Conservation (phyloP, 2,888 invertebrate genomes). For the Syrphus vitripennis region DNA sequence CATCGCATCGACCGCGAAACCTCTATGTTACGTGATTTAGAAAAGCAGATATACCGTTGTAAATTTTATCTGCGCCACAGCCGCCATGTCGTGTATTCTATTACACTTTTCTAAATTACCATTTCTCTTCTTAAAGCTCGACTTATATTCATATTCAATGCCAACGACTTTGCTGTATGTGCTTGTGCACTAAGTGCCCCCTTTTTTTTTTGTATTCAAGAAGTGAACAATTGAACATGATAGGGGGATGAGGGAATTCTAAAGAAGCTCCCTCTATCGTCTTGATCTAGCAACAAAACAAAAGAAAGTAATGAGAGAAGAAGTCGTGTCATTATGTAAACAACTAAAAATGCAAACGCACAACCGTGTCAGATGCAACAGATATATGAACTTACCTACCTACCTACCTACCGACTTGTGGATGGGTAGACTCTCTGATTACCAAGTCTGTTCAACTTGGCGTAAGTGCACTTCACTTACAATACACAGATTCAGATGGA, state of each 20-base stretch:
- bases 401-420: neutral
- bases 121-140: slow-evolving; percentile 15
- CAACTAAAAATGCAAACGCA: slow-evolving; percentile 44
- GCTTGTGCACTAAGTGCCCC: slow-evolving; percentile 8
- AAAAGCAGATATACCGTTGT: slow-evolving; percentile 32
- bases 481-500: slow-evolving; percentile 34
- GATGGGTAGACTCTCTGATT: neutral
- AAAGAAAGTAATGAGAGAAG: slow-evolving; percentile 35
- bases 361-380: slow-evolving; percentile 56
- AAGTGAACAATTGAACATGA: neutral
- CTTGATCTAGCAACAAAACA: neutral
- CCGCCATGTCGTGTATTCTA: slow-evolving; percentile 34
- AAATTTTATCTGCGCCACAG: slow-evolving; percentile 28
- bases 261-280: neutral
- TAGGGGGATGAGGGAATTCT: neutral
- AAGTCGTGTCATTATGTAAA: slow-evolving; percentile 47
- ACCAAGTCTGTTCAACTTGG: slow-evolving; percentile 21
- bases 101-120: slow-evolving; percentile 47
- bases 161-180: slow-evolving; percentile 27
- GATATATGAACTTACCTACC: neutral
- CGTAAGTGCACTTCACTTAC: slow-evolving; percentile 8
- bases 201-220: neutral
- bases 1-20: slow-evolving; percentile 22
- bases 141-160: slow-evolving; percentile 29
- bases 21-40: slow-evolving; percentile 50